Evolutionary conservation across 1,140 invertebrate genomes (phyloP).

Genomic region (Sminthurinus signatus): DNA sequence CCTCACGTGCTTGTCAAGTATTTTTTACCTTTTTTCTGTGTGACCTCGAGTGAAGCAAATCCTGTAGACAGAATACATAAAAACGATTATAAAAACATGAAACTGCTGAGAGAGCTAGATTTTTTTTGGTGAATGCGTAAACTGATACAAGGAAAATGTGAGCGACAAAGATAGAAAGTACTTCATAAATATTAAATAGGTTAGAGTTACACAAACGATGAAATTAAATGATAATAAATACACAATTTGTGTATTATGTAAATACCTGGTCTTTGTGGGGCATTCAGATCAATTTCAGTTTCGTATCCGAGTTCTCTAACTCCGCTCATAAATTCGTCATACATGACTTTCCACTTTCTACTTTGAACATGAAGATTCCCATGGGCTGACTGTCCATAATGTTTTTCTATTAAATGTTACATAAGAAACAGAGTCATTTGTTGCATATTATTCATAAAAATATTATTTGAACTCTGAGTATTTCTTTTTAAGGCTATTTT

Average conservation of each 20-base stretch:
- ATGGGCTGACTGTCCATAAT: slow-evolving; percentile 25
- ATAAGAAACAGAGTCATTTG: neutral
- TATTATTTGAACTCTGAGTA: neutral
- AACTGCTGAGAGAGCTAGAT: too few species aligned
- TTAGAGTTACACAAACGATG: too few species aligned
- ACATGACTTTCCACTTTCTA: slow-evolving; percentile 31
- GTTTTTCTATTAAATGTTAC: slow-evolving; percentile 14
- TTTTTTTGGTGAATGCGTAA: too few species aligned
- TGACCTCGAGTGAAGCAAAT: slow-evolving; percentile 11
- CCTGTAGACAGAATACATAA: too few species aligned
- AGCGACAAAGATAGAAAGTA: neutral
- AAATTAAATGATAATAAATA: too few species aligned
- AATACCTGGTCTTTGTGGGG: slow-evolving; percentile 40
- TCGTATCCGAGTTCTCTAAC: slow-evolving; percentile 51
- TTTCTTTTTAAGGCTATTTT: neutral
- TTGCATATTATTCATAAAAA: neutral
- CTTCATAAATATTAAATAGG: too few species aligned
- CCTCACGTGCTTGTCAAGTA: too few species aligned
- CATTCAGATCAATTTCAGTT: slow-evolving; percentile 51
- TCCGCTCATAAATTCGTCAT: slow-evolving; percentile 50
- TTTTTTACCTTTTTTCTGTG: too few species aligned
- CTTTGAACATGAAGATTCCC: slow-evolving; percentile 26
- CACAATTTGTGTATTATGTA: too few species aligned
- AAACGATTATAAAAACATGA: too few species aligned
- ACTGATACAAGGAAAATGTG: too few species aligned